Conservation (phyloP, 2,797 vertebrate genomes). For the Crocidura indochinensis region DNA sequence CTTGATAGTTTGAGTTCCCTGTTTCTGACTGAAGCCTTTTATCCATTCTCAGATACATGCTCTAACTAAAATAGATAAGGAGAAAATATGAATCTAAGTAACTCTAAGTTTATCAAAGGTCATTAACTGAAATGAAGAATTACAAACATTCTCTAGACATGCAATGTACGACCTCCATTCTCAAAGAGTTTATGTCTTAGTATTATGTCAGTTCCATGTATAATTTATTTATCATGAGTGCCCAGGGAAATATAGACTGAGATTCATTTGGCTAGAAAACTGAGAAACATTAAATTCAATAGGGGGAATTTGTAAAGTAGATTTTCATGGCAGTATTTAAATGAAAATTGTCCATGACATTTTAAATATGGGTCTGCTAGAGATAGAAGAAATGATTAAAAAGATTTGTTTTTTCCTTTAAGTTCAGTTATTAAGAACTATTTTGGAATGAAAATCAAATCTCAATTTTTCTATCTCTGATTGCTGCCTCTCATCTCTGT, state of each 20-base stretch:
- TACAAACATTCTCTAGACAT: neutral
- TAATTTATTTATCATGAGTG: slow-evolving; percentile 36
- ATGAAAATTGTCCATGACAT: slow-evolving; percentile 10
- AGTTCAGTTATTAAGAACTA: slow-evolving; percentile 6
- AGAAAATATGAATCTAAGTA: neutral
- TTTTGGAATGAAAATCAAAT: slow-evolving; percentile 55
- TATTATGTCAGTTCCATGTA: neutral
- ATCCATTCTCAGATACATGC: slow-evolving; percentile 35
- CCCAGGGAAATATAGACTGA: slow-evolving; percentile 1
- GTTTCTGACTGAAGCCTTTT: slow-evolving; percentile 19
- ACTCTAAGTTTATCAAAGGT: slow-evolving; percentile 42
- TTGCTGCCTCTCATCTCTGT: neutral
- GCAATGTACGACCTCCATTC: neutral
- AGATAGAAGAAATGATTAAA: neutral
- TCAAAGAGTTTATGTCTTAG: slow-evolving; percentile 40
- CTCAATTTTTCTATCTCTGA: neutral
- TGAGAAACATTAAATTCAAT: slow-evolving; percentile 44
- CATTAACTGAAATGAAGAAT: slow-evolving; percentile 39
- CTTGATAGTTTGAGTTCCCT: neutral
- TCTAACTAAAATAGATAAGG: slow-evolving; percentile 4
- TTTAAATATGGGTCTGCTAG: slow-evolving; percentile 11
- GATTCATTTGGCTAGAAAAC: slow-evolving; percentile 39
- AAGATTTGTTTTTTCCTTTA: neutral
- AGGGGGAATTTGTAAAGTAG: neutral
- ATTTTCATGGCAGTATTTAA: slow-evolving; percentile 31